These are phyloP conservation scores for Daubentonia madagascariensis DNA, from an alignment of 2,113 vertebrate genomes.

Conservation along the genomic window DNA sequence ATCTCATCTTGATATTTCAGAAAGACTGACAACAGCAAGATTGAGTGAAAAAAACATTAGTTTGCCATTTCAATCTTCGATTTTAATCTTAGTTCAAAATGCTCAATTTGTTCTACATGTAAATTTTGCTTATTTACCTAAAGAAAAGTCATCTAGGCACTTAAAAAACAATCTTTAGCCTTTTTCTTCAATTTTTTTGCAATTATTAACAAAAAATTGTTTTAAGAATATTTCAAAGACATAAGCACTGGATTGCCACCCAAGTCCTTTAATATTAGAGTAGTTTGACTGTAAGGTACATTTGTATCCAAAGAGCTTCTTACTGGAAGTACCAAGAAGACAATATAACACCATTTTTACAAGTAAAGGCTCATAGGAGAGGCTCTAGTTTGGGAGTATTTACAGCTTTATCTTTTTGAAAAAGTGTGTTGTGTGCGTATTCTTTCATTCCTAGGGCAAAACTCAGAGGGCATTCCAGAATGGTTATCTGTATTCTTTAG, in stretches of 20 bases:
- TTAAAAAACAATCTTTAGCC: not conserved
- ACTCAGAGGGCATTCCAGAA: not conserved
- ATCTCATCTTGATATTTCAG: not conserved
- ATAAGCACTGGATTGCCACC: not conserved
- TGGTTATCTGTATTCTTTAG: not conserved
- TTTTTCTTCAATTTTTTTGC: not conserved
- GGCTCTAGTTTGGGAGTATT: not conserved
- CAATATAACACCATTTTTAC: not conserved
- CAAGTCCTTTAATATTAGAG: not conserved
- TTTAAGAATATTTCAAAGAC: not conserved
- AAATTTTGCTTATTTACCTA: not conserved
- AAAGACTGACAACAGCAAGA: not conserved
- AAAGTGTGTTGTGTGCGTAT: not conserved
- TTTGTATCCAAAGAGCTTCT: not conserved
- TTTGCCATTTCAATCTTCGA: not conserved
- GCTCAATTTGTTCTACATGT: not conserved
- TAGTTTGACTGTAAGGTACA: not conserved
- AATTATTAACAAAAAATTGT: not conserved
- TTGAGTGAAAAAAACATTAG: not conserved
- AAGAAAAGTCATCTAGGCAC: not conserved
- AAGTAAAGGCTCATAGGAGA: not conserved
- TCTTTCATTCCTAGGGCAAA: not conserved
- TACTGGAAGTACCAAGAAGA: not conserved
- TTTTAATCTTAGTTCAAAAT: conserved; percentile 46
- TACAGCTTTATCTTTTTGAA: not conserved